A percentile compares a stretch with the other conserved stretches of the same genome.
Evolutionary conservation across 1,140 invertebrate genomes (phyloP).

Genomic region (Octopus bimaculoides): DNA sequence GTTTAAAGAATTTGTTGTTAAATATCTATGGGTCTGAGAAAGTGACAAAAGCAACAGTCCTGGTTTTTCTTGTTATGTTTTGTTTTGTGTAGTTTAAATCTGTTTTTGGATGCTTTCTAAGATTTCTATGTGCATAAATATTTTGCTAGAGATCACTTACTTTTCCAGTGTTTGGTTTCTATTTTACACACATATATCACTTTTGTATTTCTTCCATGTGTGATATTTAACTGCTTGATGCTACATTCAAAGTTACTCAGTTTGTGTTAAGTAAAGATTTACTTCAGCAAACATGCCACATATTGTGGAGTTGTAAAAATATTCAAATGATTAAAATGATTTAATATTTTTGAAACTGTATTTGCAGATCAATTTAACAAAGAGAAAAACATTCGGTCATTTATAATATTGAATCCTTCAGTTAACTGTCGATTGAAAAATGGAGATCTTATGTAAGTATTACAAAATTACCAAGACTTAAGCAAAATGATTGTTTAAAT

Average conservation of each 20-base stretch:
- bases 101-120: too few relatives aligned
- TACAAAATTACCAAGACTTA: not conserved
- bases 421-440: conserved; percentile 38
- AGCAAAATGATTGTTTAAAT: not conserved
- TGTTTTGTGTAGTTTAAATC: too few relatives aligned
- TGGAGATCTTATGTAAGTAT: conserved; percentile 47
- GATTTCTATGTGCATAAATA: too few relatives aligned
- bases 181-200: not conserved
- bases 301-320: not conserved
- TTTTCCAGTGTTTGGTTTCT: too few relatives aligned
- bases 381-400: conserved; percentile 33
- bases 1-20: too few relatives aligned
- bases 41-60: too few relatives aligned
- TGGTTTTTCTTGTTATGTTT: too few relatives aligned
- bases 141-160: too few relatives aligned
- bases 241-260: not conserved
- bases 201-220: not conserved
- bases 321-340: not conserved
- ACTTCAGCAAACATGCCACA: not conserved
- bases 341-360: not conserved
- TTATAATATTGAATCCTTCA: conserved; percentile 45
- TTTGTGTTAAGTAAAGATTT: not conserved
- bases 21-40: too few relatives aligned
- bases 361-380: conserved; percentile 28
- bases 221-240: not conserved